Percentiles rank a stretch among this genome's conserved stretches.
Conservation (phyloP, 2,113 vertebrate species). For the Cavia aperea region DNA sequence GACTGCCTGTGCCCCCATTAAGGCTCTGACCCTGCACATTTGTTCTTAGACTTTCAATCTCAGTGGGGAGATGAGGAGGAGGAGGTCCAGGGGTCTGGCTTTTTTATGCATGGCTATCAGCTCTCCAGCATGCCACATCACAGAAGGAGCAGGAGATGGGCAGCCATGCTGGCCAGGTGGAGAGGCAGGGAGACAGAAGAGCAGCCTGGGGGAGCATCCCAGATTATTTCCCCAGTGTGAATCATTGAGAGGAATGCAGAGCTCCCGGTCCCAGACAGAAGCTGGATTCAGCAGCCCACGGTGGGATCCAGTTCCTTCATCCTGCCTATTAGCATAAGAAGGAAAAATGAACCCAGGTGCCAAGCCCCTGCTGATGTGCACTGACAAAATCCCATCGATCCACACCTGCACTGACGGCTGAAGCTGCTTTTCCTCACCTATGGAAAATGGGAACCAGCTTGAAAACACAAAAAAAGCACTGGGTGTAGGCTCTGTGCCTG, state of each 20-base stretch:
- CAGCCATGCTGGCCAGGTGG: neutral
- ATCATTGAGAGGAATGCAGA: neutral
- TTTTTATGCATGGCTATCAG: neutral
- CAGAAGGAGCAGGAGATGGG: neutral
- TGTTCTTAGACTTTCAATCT: neutral
- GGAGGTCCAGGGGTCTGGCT: neutral
- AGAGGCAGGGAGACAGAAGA: neutral
- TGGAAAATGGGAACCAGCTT: slow-evolving; percentile 4
- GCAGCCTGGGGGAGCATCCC: neutral
- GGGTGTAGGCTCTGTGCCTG: neutral
- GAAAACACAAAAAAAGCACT: neutral
- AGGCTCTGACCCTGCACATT: slow-evolving; percentile 31
- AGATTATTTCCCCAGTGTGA: neutral
- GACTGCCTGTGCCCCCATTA: neutral
- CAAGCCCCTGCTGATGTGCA: neutral
- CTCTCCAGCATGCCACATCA: neutral
- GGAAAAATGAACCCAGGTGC: neutral
- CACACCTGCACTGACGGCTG: neutral
- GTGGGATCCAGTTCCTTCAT: neutral
- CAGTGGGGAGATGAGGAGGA: slow-evolving; percentile 32
- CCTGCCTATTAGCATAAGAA: neutral
- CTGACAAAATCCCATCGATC: neutral
- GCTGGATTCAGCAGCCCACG: accelerated
- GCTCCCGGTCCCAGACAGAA: neutral
- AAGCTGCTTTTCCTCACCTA: neutral